A percentile compares a stretch with the other conserved stretches of the same genome.
phyloP scores from a whole-genome alignment of 2,113 vertebrate genomes.

The Nothoprocta perdicaria region DNA sequence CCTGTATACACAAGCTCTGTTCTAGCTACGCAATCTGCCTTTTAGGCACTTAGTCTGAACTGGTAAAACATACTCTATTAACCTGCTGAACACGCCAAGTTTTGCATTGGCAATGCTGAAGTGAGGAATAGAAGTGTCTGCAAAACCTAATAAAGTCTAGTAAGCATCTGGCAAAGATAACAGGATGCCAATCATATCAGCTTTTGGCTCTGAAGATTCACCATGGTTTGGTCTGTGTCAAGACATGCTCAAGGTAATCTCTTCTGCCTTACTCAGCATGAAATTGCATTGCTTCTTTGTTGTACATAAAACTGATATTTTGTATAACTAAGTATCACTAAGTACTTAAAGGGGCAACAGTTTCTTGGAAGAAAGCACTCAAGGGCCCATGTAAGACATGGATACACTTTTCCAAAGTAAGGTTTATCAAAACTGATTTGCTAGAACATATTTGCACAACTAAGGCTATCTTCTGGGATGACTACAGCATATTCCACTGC shows the following conservation, averaged over 20 bases:
- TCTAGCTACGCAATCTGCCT: neutral
- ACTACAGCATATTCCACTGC: fast-evolving
- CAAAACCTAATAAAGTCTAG: neutral
- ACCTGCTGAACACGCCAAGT: neutral
- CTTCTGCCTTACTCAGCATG: neutral
- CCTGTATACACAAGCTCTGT: neutral
- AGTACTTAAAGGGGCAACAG: neutral
- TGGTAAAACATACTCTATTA: neutral
- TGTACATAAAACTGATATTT: neutral
- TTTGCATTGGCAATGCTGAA: neutral
- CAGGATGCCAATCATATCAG: neutral
- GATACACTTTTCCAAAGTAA: neutral
- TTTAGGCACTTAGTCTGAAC: neutral
- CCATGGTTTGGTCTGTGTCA: neutral
- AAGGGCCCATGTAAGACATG: neutral
- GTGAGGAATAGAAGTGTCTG: neutral
- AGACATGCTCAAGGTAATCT: neutral
- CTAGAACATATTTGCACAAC: neutral
- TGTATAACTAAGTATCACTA: neutral
- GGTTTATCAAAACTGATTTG: neutral
- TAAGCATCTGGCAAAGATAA: neutral
- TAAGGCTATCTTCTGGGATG: neutral
- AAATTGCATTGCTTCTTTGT: neutral
- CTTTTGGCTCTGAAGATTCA: neutral
- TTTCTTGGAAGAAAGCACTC: neutral